These are phyloP conservation scores for Chloropsis hardwickii DNA, from an alignment of 2,113 vertebrate species.

Conservation along the genomic window DNA sequence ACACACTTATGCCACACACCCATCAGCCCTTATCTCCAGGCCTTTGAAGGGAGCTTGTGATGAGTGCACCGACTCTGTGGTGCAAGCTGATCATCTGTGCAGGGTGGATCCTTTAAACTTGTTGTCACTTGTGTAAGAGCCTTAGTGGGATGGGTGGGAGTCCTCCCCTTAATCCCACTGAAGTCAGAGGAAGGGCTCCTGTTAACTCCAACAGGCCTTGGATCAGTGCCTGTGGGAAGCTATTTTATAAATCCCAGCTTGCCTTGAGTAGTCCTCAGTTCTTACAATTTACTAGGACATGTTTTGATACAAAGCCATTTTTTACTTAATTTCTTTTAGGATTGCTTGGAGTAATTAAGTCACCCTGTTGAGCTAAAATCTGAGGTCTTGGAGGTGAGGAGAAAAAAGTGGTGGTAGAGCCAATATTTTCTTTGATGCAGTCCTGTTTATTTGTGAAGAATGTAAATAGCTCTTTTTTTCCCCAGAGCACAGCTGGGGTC, in stretches of 20 bases:
- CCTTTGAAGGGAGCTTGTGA: neutral
- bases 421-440: neutral
- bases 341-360: neutral
- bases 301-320: neutral
- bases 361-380: neutral
- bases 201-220: neutral
- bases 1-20: neutral
- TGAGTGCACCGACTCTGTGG: neutral
- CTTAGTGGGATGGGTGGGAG: neutral
- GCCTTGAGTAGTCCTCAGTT: neutral
- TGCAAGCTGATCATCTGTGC: neutral
- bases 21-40: neutral
- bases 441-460: slow-evolving; percentile 12
- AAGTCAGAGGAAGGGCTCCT: neutral
- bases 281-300: neutral
- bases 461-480: neutral
- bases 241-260: slow-evolving; percentile 11
- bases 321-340: neutral
- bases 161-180: neutral
- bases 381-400: neutral
- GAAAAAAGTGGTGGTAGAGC: neutral
- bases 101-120: neutral
- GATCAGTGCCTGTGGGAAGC: slow-evolving; percentile 10
- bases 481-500: neutral
- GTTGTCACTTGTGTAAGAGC: neutral